A percentile compares a stretch with the other conserved stretches of the same genome.
Evolutionary conservation across 2,113 vertebrate genomes (phyloP).

Genomic region (Microtus richardsoni): DNA sequence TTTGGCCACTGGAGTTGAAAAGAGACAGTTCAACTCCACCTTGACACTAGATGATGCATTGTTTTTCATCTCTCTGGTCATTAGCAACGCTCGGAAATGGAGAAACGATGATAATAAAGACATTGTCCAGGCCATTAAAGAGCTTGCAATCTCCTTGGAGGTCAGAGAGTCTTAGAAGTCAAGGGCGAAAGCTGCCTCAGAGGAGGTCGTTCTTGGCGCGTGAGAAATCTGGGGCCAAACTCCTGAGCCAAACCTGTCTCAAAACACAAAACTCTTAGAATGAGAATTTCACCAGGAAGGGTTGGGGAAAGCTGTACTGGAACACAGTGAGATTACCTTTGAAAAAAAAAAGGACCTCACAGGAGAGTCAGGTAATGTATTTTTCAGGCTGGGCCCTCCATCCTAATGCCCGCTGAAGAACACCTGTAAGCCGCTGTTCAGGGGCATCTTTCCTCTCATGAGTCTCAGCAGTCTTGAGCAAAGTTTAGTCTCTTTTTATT

Average conservation of each 20-base stretch:
- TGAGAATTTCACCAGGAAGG: background rate
- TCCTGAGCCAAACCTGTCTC: background rate
- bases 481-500: background rate
- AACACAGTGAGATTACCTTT: constrained; percentile 28
- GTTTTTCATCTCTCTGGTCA: background rate
- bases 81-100: background rate
- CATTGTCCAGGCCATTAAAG: background rate
- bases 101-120: background rate
- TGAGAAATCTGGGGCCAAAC: background rate
- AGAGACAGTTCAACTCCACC: background rate
- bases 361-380: background rate
- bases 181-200: background rate
- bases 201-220: background rate
- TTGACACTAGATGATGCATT: background rate
- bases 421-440: background rate
- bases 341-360: background rate
- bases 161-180: background rate
- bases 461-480: background rate
- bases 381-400: background rate
- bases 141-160: constrained; percentile 25
- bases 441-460: background rate
- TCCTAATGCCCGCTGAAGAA: background rate
- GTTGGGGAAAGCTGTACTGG: background rate
- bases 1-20: background rate
- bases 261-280: background rate